Evolutionary conservation across 2,113 vertebrate genomes (phyloP), one percentile per base, ranked within the genome.

Genomic region (Antechinus flavipes): DNA sequence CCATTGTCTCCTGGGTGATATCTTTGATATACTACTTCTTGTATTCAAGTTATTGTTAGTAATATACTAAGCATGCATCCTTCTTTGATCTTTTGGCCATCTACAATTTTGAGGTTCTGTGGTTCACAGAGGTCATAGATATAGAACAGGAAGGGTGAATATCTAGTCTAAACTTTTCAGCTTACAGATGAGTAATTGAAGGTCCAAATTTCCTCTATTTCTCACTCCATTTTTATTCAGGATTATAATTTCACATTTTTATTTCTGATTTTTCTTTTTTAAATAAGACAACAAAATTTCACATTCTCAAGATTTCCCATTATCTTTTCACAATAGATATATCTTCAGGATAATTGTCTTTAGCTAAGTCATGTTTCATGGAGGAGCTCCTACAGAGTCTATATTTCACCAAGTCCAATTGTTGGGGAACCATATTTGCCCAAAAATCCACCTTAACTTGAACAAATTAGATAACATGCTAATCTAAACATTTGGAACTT

Each of bases 401-500:
- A 0, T 24, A 53, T 93, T 53, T 95, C 61, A 76, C 90, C 91
- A 93, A 53, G 30, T 90, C 56, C 54, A 92, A 30, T 58, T 0
- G 0, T 24, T 52, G 14, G 14, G 24, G 26, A 27, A 8, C 26
- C 56, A 58, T 2, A 8, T n/a, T 2, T 0, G 50, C 52, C 3
- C 1, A 23, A n/a, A 27, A 25, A 84, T 25, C 14, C 42, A 10
- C 58, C 55, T 92, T 35, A 84, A 89, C 84, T 58, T 56, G 9
- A 0, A 0, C 30, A n/a, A n/a, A 14, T 26, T 0, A 10, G 14
- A 19, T 16, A 53, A 35, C 19, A 0, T 0, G 24, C 0, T 26
- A 47, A 22, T 76, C n/a, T 96, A 56, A 11, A 26, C 0, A 0
- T 26, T 42, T 52, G 91, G 11, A 89, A 35, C 11, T 5, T 89